Conservation (phyloP, 1,140 invertebrate species). For the Penaeus indicus region DNA sequence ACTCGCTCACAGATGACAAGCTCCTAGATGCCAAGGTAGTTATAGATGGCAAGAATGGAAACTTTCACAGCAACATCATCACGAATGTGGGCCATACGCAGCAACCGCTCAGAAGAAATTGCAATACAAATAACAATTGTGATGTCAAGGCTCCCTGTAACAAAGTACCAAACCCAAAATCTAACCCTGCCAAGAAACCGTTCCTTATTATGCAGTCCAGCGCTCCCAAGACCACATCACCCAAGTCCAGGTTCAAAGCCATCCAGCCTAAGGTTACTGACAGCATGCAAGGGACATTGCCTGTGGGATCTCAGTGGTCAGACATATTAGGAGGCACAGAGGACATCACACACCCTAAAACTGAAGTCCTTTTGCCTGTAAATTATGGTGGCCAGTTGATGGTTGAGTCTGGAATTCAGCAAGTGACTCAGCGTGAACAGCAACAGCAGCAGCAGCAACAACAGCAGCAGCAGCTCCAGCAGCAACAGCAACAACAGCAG, state of each 20-base stretch:
- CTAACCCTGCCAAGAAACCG: conserved; percentile 41
- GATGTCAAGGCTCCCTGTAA: background rate
- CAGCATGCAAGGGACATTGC: conserved; percentile 9
- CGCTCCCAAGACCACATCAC: conserved; percentile 38
- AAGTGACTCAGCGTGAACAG: conserved; percentile 41
- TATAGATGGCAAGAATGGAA: conserved; percentile 41
- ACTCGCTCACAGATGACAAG: conserved; percentile 54
- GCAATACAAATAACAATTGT: conserved; percentile 18
- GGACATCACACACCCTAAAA: background rate
- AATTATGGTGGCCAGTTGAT: background rate
- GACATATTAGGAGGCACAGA: background rate
- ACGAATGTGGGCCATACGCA: conserved; percentile 30
- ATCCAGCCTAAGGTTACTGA: conserved; percentile 54
- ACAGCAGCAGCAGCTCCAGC: conserved; percentile 21
- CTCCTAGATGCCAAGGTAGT: conserved; percentile 28
- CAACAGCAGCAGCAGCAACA: conserved; percentile 72
- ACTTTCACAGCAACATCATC: conserved; percentile 34
- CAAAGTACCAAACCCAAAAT: background rate
- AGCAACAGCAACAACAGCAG: conserved; percentile 11
- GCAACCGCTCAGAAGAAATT: conserved; percentile 1
- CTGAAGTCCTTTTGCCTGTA: background rate
- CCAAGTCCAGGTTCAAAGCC: conserved; percentile 51
- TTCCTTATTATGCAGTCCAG: conserved; percentile 42
- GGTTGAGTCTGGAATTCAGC: background rate
- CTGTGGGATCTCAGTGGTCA: conserved; percentile 33